These are phyloP conservation scores for Calyptomena viridis DNA, from an alignment of 2,113 vertebrate genomes.

Conservation along the genomic window DNA sequence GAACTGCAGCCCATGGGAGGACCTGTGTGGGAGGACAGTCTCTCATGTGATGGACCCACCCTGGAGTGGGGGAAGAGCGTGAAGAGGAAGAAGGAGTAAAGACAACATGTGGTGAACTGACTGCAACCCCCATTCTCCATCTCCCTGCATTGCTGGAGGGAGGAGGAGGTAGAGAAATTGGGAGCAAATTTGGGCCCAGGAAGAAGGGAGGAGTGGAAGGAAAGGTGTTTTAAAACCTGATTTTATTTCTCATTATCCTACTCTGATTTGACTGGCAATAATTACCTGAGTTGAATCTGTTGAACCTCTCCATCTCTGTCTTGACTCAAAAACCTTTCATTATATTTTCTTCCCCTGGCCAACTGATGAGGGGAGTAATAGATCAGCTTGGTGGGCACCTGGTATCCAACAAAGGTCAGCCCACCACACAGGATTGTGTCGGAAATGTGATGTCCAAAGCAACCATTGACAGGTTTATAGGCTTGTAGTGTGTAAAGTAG, in stretches of 20 bases:
- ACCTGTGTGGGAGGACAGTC: neutral
- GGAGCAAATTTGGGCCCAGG: neutral
- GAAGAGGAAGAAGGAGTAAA: neutral
- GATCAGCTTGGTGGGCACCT: neutral
- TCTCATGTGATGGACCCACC: neutral
- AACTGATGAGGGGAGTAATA: neutral
- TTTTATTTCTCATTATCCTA: neutral
- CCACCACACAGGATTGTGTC: neutral
- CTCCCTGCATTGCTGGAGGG: neutral
- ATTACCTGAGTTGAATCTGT: neutral
- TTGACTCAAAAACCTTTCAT: accelerated
- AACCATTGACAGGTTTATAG: neutral
- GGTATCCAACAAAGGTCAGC: neutral
- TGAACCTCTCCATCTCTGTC: neutral
- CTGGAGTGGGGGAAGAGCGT: neutral
- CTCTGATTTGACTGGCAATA: neutral
- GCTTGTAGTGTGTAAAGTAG: neutral
- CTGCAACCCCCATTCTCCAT: neutral
- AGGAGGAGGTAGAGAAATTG: neutral
- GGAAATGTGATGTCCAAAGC: neutral
- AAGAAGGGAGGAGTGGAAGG: neutral
- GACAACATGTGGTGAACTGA: neutral
- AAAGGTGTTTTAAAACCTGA: neutral
- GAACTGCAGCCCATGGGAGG: neutral
- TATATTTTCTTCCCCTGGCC: neutral